Evolutionary conservation across 2,888 invertebrate genomes (phyloP), one percentile per base, ranked within the genome.

Genomic region (Ornithoptera alexandrae): DNA sequence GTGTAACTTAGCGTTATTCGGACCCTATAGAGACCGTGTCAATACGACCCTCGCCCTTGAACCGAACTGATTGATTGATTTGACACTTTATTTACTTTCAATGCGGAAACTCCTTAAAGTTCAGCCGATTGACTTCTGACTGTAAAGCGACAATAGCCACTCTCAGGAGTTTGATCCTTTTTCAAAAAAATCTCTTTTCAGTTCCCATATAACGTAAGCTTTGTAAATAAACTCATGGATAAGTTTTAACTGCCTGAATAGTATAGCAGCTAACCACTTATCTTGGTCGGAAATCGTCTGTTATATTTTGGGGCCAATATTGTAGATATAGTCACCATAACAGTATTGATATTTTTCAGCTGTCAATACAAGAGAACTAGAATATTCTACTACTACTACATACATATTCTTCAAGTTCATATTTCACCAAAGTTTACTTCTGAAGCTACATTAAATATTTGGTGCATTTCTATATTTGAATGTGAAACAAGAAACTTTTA

Each of bases 21-120:
- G 3, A 6, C 36, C 24, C 59, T 30, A 18, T 30, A 17, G 30
- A 56, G 30, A 4, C 20, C 36, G 30, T 53, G 36, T 12, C 15
- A 36, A 57, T 57, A 36, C 39, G 36, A 57, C 65, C 57, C 36
- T 57, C 39, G 65, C 57, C 65, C 65, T 57, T 65, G 12, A 65
- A 39, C 39, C 39, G 39, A 39, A 24, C 39, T 50, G 67, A 63
- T 68, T 68, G 63, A 68, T 68, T 50, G 60, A 60, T 46, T 66
- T 60, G 63, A 58, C 68, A 59, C 58, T 68, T 63, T 68, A 62
- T 67, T 68, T 68, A 63, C 22, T 63, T 50, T 46, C 24, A 62
- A 24, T 36, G 24, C 42, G 12, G 24, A 30, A 57, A 62, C 30
- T 53, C 22, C 22, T 39, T 30, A 67, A 61, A 62, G 62, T 36